A percentile compares a stretch with the other conserved stretches of the same genome.
phyloP scores from a whole-genome alignment of 1,140 invertebrate genomes.

The Macrobrachium rosenbergii region DNA sequence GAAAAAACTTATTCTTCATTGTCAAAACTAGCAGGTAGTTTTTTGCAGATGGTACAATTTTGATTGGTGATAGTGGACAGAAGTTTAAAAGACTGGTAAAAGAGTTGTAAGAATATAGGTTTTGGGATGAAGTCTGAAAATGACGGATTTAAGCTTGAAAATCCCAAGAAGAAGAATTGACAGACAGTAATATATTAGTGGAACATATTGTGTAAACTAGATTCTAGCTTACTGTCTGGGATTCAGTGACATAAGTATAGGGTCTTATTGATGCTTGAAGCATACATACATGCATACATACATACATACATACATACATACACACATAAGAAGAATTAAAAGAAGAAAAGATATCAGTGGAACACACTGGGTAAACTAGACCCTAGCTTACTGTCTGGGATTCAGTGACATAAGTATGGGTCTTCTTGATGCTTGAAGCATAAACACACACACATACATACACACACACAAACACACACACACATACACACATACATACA shows the following conservation, averaged over 20 bases:
- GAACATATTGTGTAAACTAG: neutral
- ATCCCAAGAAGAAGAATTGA: neutral
- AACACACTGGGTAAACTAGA: neutral
- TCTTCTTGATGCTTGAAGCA: neutral
- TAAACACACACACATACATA: neutral
- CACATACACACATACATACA: slow-evolving; percentile 19
- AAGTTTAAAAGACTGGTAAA: too few relatives aligned
- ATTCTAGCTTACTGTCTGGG: neutral
- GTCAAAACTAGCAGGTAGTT: too few relatives aligned
- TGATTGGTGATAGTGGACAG: too few relatives aligned
- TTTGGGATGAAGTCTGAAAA: too few relatives aligned
- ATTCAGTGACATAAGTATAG: neutral
- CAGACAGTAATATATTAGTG: neutral
- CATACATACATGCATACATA: slow-evolving; percentile 10
- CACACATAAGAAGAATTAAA: too few relatives aligned
- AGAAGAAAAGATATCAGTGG: neutral
- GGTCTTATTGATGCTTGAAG: neutral
- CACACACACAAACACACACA: slow-evolving; percentile 15
- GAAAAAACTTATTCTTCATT: neutral
- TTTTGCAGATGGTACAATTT: too few relatives aligned
- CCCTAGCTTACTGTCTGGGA: neutral
- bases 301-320: neutral
- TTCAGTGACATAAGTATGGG: neutral
- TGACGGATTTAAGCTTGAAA: too few relatives aligned
- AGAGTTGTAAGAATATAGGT: too few relatives aligned